Base-by-base conservation (phyloP, 1,140 invertebrate genomes). In the Cherax quadricarinatus region DNA sequence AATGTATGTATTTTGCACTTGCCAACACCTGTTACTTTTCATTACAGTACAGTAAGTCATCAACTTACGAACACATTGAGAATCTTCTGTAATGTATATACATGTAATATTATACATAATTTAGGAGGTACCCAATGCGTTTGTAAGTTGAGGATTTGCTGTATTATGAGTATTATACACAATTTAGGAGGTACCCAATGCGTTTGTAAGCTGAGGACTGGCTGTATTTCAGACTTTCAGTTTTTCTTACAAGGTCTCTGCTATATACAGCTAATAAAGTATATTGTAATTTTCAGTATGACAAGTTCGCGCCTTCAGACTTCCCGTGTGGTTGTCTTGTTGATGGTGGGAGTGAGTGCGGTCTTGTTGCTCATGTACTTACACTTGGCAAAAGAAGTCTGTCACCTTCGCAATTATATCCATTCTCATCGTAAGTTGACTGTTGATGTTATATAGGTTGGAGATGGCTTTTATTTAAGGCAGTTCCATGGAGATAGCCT, bases 331-430 rank as follows among this genome's bases (percentile, higher is more conserved):
- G 53, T 88, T 48, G 78, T 88, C n/a, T 62, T 88, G 53, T 62
- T 88, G 24, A 73, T 88, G 86, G 86, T 88, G 86, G 86, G 73
- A 21, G 86, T 88, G 86, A 88, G 86, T 48, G 60, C 75, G 10
- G 86, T 88, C 24, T 75, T 88, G n/a, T 57, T 88, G 53, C 73
- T 88, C 30, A 88, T 88, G 86, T 88, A 88, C 53, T n/a, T 88
- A 53, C 86, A 88, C 78, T 48, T 88, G 86, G 86, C 86, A 49
- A 79, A 79, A 53, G 86, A 88, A 80, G 86, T 88, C 24, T 88
- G 86, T 48, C 53, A 79, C 30, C 78, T 88, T 0, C 51, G 86
- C 75, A 88, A 88, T 75, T 88, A 88, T 80, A 88, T 88, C 48
- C 51, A 88, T 49, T 41, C 75, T 75, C 86, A 88, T 62, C 57